A percentile compares a stretch with the other conserved stretches of the same genome.
These are phyloP conservation scores for Rhinoderma darwinii DNA, from an alignment of 2,113 vertebrate genomes.

Conservation along the genomic window DNA sequence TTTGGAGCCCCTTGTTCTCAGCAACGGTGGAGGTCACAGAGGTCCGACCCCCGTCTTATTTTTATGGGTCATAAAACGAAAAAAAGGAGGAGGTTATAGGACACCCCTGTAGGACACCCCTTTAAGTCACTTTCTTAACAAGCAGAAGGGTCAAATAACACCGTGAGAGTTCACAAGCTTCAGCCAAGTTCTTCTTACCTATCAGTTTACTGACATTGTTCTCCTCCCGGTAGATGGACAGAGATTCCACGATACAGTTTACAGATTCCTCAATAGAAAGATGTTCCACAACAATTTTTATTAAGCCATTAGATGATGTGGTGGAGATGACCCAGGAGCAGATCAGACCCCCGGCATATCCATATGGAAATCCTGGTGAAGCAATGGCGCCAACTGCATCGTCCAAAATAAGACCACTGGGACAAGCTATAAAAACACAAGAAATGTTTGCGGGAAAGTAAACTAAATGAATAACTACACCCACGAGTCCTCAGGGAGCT, in stretches of 20 bases:
- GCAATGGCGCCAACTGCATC: constrained; percentile 45
- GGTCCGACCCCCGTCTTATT: too few species aligned
- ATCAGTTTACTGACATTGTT: constrained; percentile 30
- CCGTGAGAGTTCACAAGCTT: background rate
- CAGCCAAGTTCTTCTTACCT: constrained; percentile 5
- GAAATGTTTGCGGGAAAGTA: background rate
- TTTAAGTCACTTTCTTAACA: too few species aligned
- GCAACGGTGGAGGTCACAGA: too few species aligned
- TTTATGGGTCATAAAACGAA: too few species aligned
- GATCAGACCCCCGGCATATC: background rate
- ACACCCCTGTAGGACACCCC: too few species aligned
- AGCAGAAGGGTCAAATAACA: too few species aligned
- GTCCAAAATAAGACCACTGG: constrained; percentile 46
- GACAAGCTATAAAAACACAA: constrained; percentile 35
- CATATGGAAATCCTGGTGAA: constrained; percentile 42
- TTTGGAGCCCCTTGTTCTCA: too few species aligned
- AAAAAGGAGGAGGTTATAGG: too few species aligned
- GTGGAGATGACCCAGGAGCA: constrained; percentile 49
- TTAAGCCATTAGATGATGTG: constrained; percentile 42
- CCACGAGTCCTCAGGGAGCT: background rate
- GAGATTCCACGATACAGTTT: constrained; percentile 49
- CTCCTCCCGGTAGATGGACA: constrained; percentile 57
- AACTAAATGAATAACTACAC: background rate
- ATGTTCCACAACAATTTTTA: constrained; percentile 54
- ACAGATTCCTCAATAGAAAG: constrained; percentile 37